Evolutionary conservation across 2,888 invertebrate species (phyloP), one percentile per base, ranked within the genome.

Genomic region (Hypolimnas misippus): DNA sequence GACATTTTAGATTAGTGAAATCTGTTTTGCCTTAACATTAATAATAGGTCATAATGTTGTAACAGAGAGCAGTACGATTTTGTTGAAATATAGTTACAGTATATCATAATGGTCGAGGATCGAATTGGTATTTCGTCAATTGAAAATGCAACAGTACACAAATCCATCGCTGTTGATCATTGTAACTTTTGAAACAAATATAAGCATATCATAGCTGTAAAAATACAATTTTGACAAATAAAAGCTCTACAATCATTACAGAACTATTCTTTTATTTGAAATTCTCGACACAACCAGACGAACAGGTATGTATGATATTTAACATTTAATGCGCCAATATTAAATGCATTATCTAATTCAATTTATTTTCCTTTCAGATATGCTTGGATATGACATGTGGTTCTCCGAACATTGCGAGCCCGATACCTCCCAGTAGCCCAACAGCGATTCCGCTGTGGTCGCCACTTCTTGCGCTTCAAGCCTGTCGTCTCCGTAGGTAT

Each of bases 161-260:
- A 78, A 82, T 73, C 86, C 89, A 89, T 90, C 89, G 89, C 92
- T 92, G 93, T 93, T 93, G 93, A 92, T 93, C 89, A 89, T 92
- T 92, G 89, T 92, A 92, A 92, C 92, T 84, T 86, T 94, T 93
- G 94, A 94, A 94, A 94, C 94, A 93, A 94, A 95, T 94, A 94
- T 95, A 96, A 96, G 96, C 96, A 96, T 96, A 96, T 96, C 96
- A 96, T 96, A 96, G 96, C 95, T 96, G 96, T 96, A 96, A 96
- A 95, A 94, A 94, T 94, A 93, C 93, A 94, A 94, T 95, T 94
- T 95, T 95, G 95, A 95, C 94, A 95, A 95, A 95, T 95, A 95
- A 95, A 95, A 94, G 93, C 93, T 93, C 92, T 92, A 94, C 93
- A 94, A 89, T 89, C 90, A 92, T 89, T 90, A 89, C 84, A 85